phyloP scores from a whole-genome alignment of 2,888 invertebrate genomes.

The Acanthosepion lycidas region DNA sequence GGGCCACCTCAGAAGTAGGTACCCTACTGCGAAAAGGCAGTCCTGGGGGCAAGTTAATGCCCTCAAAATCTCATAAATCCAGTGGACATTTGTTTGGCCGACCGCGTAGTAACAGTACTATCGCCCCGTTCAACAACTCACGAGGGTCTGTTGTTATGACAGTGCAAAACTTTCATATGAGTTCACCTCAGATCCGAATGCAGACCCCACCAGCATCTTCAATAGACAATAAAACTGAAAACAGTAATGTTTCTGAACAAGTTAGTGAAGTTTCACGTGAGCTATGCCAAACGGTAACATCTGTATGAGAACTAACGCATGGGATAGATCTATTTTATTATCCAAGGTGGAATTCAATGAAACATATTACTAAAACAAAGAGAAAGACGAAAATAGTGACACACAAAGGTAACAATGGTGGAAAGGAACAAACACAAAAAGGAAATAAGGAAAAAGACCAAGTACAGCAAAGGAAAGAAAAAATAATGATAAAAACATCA shows the following conservation, averaged over 20 bases:
- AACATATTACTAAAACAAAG: background rate
- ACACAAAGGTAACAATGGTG: background rate
- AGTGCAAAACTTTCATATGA: constrained; percentile 46
- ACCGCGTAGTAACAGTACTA: constrained; percentile 46
- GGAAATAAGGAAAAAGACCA: background rate
- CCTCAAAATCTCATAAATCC: constrained; percentile 48
- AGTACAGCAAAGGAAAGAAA: background rate
- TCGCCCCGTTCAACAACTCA: constrained; percentile 53
- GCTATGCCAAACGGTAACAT: constrained; percentile 66
- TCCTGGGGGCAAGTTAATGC: constrained; percentile 51
- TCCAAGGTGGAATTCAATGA: constrained; percentile 25
- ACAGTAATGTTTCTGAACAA: constrained; percentile 61
- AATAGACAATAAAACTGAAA: constrained; percentile 54
- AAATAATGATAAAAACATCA: background rate
- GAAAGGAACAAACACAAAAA: background rate
- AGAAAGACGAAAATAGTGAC: background rate
- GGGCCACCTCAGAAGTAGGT: constrained; percentile 54
- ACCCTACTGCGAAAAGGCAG: constrained; percentile 58
- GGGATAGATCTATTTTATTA: constrained; percentile 44
- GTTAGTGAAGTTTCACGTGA: constrained; percentile 68
- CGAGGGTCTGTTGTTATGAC: constrained; percentile 48
- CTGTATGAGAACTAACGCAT: constrained; percentile 57
- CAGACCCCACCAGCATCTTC: constrained; percentile 51
- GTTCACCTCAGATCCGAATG: constrained; percentile 45
- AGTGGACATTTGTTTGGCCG: constrained; percentile 46